Conservation (phyloP, 1,140 invertebrate species). For the Bilobella aurantiaca region DNA sequence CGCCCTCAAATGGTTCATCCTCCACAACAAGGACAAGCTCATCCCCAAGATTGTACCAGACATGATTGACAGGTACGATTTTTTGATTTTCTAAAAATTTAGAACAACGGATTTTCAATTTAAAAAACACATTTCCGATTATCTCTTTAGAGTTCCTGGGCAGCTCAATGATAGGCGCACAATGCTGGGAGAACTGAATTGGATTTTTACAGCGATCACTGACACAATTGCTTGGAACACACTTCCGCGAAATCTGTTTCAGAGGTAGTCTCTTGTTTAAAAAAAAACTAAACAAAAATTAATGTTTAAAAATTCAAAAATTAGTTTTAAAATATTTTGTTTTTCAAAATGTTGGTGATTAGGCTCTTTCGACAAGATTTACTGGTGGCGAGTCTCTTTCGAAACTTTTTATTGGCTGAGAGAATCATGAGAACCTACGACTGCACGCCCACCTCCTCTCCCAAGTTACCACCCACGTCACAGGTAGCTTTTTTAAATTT, state of each 20-base stretch:
- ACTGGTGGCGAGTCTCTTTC: slow-evolving; percentile 92
- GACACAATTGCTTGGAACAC: slow-evolving; percentile 99
- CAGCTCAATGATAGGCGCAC: slow-evolving; percentile 87
- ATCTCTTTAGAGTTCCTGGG: slow-evolving; percentile 70
- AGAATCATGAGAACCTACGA: slow-evolving; percentile 92
- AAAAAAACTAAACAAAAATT: too few species aligned
- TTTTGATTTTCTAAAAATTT: background rate
- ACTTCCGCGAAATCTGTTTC: slow-evolving; percentile 49
- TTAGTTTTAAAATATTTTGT: background rate
- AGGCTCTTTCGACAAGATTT: slow-evolving; percentile 94
- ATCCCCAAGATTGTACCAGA: slow-evolving; percentile 68
- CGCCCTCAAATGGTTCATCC: slow-evolving; percentile 85
- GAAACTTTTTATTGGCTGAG: slow-evolving; percentile 94
- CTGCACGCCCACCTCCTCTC: slow-evolving; percentile 85
- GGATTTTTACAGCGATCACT: slow-evolving; percentile 99
- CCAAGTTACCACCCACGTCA: slow-evolving; percentile 77
- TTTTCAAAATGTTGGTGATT: slow-evolving; percentile 40
- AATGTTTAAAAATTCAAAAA: too few species aligned
- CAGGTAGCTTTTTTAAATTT: slow-evolving; percentile 57
- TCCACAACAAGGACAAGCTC: slow-evolving; percentile 70
- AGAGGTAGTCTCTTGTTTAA: slow-evolving; percentile 31
- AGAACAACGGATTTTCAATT: background rate
- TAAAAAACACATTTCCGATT: background rate
- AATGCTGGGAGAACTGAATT: slow-evolving; percentile 97
- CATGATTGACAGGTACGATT: slow-evolving; percentile 73